Conservation (phyloP, 2,888 invertebrate genomes). For the Rotaria sp. region DNA sequence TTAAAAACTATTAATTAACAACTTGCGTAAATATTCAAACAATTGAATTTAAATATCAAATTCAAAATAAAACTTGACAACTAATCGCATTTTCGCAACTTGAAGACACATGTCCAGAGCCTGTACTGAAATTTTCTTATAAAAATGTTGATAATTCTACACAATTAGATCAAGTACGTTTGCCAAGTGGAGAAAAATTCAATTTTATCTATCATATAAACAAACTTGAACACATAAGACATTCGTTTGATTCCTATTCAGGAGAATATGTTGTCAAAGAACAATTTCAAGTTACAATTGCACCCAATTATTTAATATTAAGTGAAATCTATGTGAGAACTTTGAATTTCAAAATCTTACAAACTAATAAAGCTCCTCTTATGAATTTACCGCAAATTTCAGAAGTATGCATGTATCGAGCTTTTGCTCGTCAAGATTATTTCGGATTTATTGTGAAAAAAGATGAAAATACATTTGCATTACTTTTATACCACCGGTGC, state of each 20-base stretch:
- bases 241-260: background rate
- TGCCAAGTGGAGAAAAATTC: background rate
- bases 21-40: background rate
- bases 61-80: background rate
- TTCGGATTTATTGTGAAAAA: background rate
- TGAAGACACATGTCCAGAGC: background rate
- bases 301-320: background rate
- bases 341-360: background rate
- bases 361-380: background rate
- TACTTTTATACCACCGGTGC: background rate
- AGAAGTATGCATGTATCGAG: background rate
- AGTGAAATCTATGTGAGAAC: background rate
- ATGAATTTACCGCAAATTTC: background rate
- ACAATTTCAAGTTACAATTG: background rate
- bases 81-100: background rate
- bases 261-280: background rate
- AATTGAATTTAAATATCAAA: slow-evolving; percentile 1
- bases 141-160: background rate
- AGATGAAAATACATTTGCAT: background rate
- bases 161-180: background rate
- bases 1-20: background rate
- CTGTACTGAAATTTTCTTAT: background rate
- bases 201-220: background rate
- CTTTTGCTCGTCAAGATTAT: slow-evolving; percentile 7
- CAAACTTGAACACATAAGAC: background rate